Evolutionary conservation across 2,888 invertebrate genomes (phyloP).

Genomic region (Andrena flavipes): DNA sequence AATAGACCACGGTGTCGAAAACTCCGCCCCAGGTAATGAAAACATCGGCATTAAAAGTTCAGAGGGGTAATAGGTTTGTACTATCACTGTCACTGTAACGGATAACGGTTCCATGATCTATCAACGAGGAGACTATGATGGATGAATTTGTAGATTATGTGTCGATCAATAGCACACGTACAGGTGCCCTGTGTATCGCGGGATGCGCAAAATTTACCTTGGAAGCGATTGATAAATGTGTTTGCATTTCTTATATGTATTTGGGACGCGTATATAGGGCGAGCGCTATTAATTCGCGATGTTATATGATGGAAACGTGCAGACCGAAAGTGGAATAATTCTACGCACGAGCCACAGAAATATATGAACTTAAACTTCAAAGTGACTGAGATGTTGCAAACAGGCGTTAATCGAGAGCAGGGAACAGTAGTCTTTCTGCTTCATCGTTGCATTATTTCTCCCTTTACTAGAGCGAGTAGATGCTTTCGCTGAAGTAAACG

Average conservation of each 20-base stretch:
- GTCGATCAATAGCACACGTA: constrained; percentile 52
- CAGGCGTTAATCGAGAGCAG: constrained; percentile 1
- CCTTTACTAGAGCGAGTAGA: constrained; percentile 4
- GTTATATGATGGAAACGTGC: background rate
- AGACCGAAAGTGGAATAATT: background rate
- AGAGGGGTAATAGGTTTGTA: constrained; percentile 25
- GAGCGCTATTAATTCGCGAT: constrained; percentile 14
- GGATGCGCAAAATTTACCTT: constrained; percentile 48
- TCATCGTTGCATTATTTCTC: constrained; percentile 11
- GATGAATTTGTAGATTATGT: constrained; percentile 61
- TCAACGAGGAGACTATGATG: constrained; percentile 57
- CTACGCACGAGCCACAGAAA: background rate
- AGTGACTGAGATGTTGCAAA: background rate
- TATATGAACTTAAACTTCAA: background rate
- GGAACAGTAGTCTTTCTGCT: background rate
- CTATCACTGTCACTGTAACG: constrained; percentile 41
- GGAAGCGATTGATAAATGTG: constrained; percentile 47
- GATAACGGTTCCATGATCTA: constrained; percentile 49
- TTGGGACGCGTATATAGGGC: constrained; percentile 8
- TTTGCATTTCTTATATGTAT: constrained; percentile 35
- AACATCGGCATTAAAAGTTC: constrained; percentile 28
- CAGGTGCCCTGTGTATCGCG: constrained; percentile 8
- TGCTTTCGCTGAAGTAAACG: constrained; percentile 13
- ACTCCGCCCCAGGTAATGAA: background rate
- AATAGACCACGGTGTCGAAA: background rate